Conservation (phyloP, 2,113 vertebrate genomes). For the Passer montanus region DNA sequence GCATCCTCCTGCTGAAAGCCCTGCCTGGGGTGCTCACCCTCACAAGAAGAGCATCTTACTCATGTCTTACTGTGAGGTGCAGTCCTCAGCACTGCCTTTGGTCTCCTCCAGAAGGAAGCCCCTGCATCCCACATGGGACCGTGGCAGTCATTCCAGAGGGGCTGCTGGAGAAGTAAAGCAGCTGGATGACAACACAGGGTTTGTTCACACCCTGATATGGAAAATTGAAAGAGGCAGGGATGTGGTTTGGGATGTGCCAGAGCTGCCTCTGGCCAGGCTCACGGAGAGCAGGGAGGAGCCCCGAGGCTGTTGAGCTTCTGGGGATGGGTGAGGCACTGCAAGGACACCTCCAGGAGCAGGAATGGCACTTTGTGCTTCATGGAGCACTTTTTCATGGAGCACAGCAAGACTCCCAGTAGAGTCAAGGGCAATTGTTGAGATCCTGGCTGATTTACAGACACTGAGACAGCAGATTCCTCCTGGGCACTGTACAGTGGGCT, state of each 20-base stretch:
- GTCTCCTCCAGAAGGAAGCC: background rate
- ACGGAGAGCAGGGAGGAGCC: background rate
- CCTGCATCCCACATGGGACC: rapidly evolving
- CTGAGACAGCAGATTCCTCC: background rate
- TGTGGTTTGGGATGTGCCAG: rapidly evolving
- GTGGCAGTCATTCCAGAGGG: background rate
- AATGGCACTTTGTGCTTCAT: background rate
- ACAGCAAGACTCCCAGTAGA: background rate
- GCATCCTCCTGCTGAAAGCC: background rate
- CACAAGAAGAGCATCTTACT: background rate
- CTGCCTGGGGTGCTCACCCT: background rate
- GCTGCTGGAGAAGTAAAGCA: background rate
- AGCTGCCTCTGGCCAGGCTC: background rate
- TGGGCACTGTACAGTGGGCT: background rate
- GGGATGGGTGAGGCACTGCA: background rate
- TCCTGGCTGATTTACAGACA: background rate
- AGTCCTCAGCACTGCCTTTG: background rate
- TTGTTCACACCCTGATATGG: background rate
- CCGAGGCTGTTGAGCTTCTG: rapidly evolving
- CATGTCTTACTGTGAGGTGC: background rate
- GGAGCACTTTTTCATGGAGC: background rate
- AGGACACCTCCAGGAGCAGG: background rate
- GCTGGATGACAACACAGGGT: rapidly evolving
- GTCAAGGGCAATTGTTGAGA: background rate
- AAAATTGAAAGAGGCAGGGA: background rate